Conservation (phyloP, 2,888 invertebrate genomes). For the Ommatoiulus sabulosus region DNA sequence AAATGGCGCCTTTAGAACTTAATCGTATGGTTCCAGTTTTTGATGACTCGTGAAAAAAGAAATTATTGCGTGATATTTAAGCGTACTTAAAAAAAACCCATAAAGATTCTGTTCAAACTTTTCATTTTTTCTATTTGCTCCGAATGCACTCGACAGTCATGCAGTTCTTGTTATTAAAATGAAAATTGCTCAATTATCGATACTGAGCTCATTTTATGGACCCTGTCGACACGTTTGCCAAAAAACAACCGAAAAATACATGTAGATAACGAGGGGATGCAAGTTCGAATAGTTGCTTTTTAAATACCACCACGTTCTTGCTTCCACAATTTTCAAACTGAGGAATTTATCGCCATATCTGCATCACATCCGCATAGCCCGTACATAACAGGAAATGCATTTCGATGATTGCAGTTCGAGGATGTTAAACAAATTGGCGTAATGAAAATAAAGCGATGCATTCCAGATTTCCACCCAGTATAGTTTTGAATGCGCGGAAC, state of each 20-base stretch:
- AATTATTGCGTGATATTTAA: background rate
- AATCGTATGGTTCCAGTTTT: constrained; percentile 47
- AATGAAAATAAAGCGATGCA: background rate
- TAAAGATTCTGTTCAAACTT: constrained; percentile 28
- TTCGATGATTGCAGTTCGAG: background rate
- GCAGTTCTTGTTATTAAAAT: background rate
- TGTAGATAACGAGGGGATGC: background rate
- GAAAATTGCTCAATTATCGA: background rate
- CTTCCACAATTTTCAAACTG: background rate
- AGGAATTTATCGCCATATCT: background rate
- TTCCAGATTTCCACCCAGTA: background rate
- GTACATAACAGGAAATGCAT: background rate
- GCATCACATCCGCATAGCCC: background rate
- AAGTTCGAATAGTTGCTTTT: background rate
- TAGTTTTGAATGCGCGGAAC: background rate
- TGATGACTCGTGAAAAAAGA: constrained; percentile 18
- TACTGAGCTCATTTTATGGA: constrained; percentile 29
- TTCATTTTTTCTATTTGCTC: constrained; percentile 38
- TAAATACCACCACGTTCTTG: background rate
- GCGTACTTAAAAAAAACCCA: background rate
- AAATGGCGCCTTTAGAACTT: constrained; percentile 14
- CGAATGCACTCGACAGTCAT: background rate
- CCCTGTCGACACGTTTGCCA: background rate
- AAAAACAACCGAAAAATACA: background rate
- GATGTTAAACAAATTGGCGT: constrained; percentile 7